Conservation (phyloP, 2,113 vertebrate genomes). For the Phrynosoma platyrhinos region DNA sequence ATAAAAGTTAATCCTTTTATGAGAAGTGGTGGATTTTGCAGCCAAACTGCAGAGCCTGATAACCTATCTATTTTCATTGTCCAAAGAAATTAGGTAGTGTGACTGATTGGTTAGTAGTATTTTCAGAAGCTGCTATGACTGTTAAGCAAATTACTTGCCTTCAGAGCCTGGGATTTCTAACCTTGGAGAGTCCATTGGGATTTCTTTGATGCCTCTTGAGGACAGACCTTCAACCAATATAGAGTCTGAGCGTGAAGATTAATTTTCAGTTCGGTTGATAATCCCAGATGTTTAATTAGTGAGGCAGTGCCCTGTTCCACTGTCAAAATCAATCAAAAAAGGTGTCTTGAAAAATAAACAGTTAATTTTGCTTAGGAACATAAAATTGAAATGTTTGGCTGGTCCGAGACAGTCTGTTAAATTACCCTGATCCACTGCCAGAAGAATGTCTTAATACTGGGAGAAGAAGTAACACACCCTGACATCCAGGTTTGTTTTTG, state of each 20-base stretch:
- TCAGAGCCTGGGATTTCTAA: constrained; percentile 25
- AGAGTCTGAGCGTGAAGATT: constrained; percentile 42
- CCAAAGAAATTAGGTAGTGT: constrained; percentile 7
- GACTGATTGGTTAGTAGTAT: neutral
- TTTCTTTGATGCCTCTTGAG: constrained; percentile 18
- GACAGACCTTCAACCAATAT: constrained; percentile 15
- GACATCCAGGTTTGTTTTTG: constrained; percentile 9
- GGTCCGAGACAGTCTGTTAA: constrained; percentile 26
- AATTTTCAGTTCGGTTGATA: constrained; percentile 48
- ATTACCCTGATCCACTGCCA: constrained; percentile 23
- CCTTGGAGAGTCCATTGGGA: neutral
- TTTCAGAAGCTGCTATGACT: neutral
- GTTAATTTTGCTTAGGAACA: constrained; percentile 43
- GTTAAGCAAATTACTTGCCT: constrained; percentile 36
- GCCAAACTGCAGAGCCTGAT: neutral
- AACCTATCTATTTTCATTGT: constrained; percentile 14
- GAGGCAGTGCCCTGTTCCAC: constrained; percentile 20
- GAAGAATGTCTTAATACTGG: neutral
- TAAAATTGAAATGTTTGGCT: constrained; percentile 38
- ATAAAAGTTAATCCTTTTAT: neutral
- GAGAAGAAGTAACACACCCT: constrained; percentile 13
- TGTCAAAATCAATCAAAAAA: constrained; percentile 53
- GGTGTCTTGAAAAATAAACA: constrained; percentile 50
- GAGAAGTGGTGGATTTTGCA: neutral
- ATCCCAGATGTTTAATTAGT: constrained; percentile 53